phyloP scores from a whole-genome alignment of 2,113 vertebrate species.

The Aepyceros melampus region DNA sequence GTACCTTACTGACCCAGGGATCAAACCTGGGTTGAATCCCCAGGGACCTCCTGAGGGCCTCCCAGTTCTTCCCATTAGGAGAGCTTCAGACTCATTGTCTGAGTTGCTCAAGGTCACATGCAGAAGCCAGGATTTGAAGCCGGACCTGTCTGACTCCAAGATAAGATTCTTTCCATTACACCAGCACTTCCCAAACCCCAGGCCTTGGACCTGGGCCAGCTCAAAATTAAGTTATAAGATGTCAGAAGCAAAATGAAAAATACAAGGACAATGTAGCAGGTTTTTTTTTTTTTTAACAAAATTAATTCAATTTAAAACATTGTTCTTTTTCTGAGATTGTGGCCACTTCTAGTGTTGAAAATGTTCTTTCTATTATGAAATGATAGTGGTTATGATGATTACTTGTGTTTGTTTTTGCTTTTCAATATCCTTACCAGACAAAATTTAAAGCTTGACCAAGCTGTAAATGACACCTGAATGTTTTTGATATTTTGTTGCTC shows the following conservation, averaged over 20 bases:
- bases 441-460: neutral
- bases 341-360: neutral
- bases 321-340: neutral
- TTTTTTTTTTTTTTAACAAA: slow-evolving; percentile 7
- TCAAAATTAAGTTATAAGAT: slow-evolving; percentile 65
- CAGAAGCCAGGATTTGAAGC: neutral
- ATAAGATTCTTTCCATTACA: slow-evolving; percentile 49
- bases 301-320: slow-evolving; percentile 20
- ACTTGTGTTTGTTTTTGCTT: neutral
- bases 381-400: neutral
- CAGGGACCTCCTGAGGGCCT: neutral
- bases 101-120: neutral
- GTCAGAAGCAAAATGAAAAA: slow-evolving; percentile 56
- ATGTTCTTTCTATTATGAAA: neutral
- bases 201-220: slow-evolving; percentile 13
- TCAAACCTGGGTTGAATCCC: neutral
- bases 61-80: neutral
- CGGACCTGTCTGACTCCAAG: slow-evolving; percentile 28
- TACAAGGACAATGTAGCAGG: neutral
- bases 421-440: neutral
- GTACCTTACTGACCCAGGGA: neutral
- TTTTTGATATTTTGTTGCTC: neutral
- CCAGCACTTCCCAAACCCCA: neutral
- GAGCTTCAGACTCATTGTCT: neutral
- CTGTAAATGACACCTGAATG: neutral